Evolutionary conservation across 1,140 invertebrate species (phyloP), one percentile per base, ranked within the genome.

Genomic region (Anastatus disparis): DNA sequence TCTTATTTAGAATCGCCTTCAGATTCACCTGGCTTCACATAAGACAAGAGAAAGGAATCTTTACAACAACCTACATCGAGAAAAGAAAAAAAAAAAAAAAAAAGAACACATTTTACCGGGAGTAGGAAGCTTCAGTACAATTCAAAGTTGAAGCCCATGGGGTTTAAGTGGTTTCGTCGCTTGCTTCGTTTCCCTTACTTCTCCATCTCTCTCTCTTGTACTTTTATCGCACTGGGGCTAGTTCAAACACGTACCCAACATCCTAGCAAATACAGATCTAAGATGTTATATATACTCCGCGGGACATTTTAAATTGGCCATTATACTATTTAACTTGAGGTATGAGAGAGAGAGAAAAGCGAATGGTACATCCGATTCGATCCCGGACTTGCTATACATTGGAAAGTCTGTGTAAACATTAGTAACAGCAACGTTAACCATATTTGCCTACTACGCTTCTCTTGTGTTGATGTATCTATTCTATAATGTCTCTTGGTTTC

Each of bases 321-420:
- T 85, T 85, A 85, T 85, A 84, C 81, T 85, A 84, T 85, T 85
- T 85, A 84, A 84, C 83, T 84, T 85, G 79, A 81, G 81, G 82
- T 80, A 79, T 74, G 73, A 52, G n/a, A 48, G 50, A 24, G 56
- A 38, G 63, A 66, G 26, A 46, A 8, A 66, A 68, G 66, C 63
- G 56, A 73, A 74, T 53, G 15, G 52, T n/a, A n/a, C n/a, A n/a
- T 4, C 3, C 10, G 50, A 38, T 12, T 35, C 10, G 27, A 17
- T 2, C 27, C 26, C 29, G 56, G 22, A 20, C 48, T 44, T 61
- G 70, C n/a, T n/a, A n/a, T n/a, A n/a, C 65, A 72, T 72, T 22
- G 35, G 56, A 79, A n/a, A 81, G 77, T 74, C 76, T 77, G 68
- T 76, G 79, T 76, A 84, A 83, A 83, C 75, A 84, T 7, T 3